Percentiles rank a stretch among this genome's conserved stretches.
Conservation (phyloP, 37 sponge, comb jelly and placozoan species). For the Agelas oroides region DNA sequence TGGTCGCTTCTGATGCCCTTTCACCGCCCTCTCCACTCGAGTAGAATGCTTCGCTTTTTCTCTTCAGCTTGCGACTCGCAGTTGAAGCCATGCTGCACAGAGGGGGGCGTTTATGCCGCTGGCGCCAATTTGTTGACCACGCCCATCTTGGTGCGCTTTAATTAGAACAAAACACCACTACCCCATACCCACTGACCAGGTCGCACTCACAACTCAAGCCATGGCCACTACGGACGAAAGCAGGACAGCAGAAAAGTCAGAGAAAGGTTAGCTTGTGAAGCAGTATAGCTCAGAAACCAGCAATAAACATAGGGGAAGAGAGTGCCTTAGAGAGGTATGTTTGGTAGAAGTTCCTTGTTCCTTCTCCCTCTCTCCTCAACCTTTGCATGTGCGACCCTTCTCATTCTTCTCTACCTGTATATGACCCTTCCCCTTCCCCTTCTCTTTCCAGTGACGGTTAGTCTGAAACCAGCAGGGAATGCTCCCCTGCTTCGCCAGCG, state of each 20-base stretch:
- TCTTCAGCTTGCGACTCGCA: constrained; percentile 18
- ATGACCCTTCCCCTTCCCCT: too few species aligned
- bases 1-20: not conserved
- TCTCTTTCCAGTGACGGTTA: constrained; percentile 49
- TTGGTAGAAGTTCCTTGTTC: too few species aligned
- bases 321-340: too few species aligned
- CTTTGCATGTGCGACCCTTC: too few species aligned
- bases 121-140: not conserved
- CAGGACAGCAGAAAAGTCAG: not conserved
- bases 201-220: too few species aligned
- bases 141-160: not conserved
- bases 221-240: constrained; percentile 5
- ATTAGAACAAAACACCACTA: too few species aligned
- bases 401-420: too few species aligned
- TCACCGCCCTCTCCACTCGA: not conserved
- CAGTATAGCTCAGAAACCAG: too few species aligned
- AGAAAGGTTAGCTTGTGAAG: constrained; percentile 19
- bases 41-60: constrained; percentile 37
- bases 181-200: not conserved
- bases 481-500: constrained; percentile 69
- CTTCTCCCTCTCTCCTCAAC: too few species aligned
- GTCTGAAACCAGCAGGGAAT: constrained; percentile 68
- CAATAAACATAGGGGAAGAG: too few species aligned
- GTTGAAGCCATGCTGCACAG: not conserved
- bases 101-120: too few species aligned